Evolutionary conservation across 2,113 vertebrate genomes (phyloP).

Genomic region (Terrapene triunguis): DNA sequence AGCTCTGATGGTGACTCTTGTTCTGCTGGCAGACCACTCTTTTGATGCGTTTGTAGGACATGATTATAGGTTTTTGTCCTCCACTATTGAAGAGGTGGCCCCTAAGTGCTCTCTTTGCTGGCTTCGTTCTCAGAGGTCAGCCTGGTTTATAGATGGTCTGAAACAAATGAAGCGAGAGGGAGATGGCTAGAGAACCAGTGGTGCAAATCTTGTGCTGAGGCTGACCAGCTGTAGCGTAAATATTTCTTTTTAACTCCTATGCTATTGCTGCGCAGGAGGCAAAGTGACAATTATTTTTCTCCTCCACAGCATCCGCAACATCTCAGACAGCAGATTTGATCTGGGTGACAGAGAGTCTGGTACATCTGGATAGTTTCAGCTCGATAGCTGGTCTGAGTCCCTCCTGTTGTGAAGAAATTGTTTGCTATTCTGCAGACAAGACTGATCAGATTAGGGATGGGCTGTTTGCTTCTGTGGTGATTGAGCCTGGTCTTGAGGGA

Average conservation of each 20-base stretch:
- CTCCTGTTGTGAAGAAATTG: conserved; percentile 67
- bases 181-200: conserved; percentile 25
- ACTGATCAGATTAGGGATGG: conserved; percentile 16
- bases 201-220: conserved; percentile 20
- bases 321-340: background rate
- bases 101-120: background rate
- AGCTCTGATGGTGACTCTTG: background rate
- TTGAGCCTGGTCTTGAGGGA: conserved; percentile 16
- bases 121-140: conserved; percentile 33
- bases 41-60: background rate
- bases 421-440: conserved; percentile 50
- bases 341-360: conserved; percentile 47
- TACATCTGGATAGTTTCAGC: conserved; percentile 53
- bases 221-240: background rate
- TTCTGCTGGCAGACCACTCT: background rate
- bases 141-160: conserved; percentile 30
- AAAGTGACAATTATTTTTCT: conserved; percentile 42
- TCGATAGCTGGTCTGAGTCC: conserved; percentile 60
- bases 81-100: conserved; percentile 9
- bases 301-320: conserved; percentile 24
- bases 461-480: background rate
- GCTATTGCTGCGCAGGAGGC: conserved; percentile 8
- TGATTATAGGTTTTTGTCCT: conserved; percentile 21
- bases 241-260: conserved; percentile 17
- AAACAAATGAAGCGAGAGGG: conserved; percentile 56